Evolutionary conservation across 2,888 invertebrate species (phyloP).

Genomic region (Choristoneura rosaceana): DNA sequence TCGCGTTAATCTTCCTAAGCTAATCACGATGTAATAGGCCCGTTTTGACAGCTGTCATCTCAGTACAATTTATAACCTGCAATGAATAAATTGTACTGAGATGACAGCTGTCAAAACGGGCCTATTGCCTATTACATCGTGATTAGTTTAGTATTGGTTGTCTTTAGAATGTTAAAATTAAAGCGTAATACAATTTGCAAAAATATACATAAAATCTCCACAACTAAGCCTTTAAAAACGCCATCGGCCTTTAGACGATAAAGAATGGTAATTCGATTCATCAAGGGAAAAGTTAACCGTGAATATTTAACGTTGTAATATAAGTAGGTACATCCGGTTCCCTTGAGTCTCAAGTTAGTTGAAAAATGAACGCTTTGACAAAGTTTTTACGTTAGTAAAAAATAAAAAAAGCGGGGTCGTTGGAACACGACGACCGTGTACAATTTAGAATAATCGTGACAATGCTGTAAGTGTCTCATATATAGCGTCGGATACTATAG

Average conservation of each 20-base stretch:
- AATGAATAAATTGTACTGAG: no score
- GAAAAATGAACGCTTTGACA: background rate
- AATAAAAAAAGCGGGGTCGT: background rate
- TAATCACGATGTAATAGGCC: no score
- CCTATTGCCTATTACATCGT: no score
- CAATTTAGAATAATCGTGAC: background rate
- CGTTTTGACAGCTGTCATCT: no score
- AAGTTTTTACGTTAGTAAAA: background rate
- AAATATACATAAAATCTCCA: background rate
- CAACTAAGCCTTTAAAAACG: background rate
- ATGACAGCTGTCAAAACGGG: no score
- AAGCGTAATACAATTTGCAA: background rate
- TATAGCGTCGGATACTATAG: no score
- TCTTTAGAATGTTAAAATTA: background rate
- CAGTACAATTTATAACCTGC: no score
- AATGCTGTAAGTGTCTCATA: no score
- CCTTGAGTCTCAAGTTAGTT: background rate
- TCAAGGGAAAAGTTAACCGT: constrained; percentile 8
- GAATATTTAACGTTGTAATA: constrained; percentile 4
- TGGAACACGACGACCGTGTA: background rate
- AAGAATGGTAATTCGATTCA: constrained; percentile 7
- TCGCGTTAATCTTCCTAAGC: background rate
- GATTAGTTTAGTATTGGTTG: background rate
- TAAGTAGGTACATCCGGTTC: constrained; percentile 4
- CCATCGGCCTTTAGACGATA: background rate